phyloP scores from a whole-genome alignment of 2,113 vertebrate species.

The Elephas maximus region DNA sequence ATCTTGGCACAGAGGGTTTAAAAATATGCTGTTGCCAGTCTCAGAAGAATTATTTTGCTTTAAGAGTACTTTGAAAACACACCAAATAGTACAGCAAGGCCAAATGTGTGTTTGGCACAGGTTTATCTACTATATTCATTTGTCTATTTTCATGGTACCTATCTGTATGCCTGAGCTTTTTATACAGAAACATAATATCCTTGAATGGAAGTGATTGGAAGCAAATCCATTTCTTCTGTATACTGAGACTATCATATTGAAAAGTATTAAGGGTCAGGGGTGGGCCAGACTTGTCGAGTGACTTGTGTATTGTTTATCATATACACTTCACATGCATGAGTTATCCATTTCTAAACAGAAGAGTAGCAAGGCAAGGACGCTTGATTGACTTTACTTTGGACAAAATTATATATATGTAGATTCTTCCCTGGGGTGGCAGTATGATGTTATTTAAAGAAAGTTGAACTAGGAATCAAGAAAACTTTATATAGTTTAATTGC shows the following conservation, averaged over 20 bases:
- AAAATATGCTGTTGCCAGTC: conserved; percentile 58
- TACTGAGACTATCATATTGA: neutral
- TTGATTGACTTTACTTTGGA: neutral
- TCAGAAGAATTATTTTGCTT: conserved; percentile 70
- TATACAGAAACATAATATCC: conserved; percentile 59
- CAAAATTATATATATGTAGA: neutral
- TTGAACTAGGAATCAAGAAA: conserved; percentile 24
- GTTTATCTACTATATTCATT: conserved; percentile 72
- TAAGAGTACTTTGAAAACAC: conserved; percentile 78
- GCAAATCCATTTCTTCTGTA: conserved; percentile 57
- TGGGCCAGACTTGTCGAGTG: conserved; percentile 4
- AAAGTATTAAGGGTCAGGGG: neutral
- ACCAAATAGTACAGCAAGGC: conserved; percentile 65
- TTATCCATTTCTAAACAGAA: neutral
- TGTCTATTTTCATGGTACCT: conserved; percentile 72
- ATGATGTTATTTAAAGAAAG: neutral
- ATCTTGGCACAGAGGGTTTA: conserved; percentile 65
- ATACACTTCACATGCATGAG: neutral
- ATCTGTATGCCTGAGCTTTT: conserved; percentile 49
- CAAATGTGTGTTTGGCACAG: conserved; percentile 76
- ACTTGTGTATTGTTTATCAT: neutral
- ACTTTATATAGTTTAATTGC: neutral
- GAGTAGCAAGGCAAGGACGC: neutral
- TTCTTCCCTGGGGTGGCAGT: neutral
- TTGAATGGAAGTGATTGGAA: conserved; percentile 70